These are phyloP conservation scores for Drosophila rubida DNA, from an alignment of 2,888 invertebrate species.

Conservation along the genomic window DNA sequence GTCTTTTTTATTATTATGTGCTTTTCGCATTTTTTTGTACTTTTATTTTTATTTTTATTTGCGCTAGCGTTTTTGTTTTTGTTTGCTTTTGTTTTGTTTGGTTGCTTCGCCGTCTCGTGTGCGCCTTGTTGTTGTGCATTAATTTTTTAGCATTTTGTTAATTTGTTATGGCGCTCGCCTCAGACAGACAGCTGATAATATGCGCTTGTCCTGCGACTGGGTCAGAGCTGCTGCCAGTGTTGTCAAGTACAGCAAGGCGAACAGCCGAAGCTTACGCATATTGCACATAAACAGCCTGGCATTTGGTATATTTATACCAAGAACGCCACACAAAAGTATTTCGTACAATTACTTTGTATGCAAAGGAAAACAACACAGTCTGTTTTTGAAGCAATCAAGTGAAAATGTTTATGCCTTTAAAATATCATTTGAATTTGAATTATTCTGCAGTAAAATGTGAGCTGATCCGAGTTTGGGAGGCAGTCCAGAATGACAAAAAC, in stretches of 20 bases:
- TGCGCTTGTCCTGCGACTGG: constrained; percentile 11
- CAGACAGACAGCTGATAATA: constrained; percentile 37
- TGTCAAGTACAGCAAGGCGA: background rate
- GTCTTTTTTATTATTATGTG: background rate
- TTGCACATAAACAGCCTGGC: too few relatives aligned
- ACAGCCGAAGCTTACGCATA: too few relatives aligned
- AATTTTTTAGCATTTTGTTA: constrained; percentile 66
- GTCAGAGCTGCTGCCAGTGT: constrained; percentile 10
- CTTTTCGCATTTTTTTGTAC: background rate
- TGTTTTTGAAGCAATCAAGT: too few relatives aligned
- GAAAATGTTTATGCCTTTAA: too few relatives aligned
- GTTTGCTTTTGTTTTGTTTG: constrained; percentile 20
- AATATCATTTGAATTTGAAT: too few relatives aligned
- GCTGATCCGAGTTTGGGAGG: too few relatives aligned
- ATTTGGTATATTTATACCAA: background rate
- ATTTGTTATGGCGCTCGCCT: constrained; percentile 59
- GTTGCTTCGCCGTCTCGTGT: constrained; percentile 23
- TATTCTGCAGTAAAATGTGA: too few relatives aligned
- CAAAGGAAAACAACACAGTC: too few relatives aligned
- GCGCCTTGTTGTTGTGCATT: constrained; percentile 64
- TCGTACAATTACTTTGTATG: too few relatives aligned
- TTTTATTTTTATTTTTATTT: constrained; percentile 4
- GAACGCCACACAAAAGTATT: too few relatives aligned
- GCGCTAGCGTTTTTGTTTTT: background rate
- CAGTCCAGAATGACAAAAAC: too few relatives aligned